Conservation (phyloP, 2,797 vertebrate genomes). For the Pipistrellus pipistrellus region DNA sequence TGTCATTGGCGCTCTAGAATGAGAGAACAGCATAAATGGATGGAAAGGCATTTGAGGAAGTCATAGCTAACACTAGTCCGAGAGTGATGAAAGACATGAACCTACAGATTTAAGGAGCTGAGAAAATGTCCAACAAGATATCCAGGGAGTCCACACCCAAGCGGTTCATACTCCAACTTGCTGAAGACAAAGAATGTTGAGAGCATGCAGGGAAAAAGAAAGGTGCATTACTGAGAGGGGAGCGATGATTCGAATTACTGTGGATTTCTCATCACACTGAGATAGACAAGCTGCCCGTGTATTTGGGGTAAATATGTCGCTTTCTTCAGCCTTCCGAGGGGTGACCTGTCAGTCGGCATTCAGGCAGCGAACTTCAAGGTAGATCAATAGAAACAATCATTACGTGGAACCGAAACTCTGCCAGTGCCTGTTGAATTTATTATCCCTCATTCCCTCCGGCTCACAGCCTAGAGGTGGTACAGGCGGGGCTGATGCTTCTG, state of each 20-base stretch:
- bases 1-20: background rate
- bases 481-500: no score
- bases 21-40: background rate
- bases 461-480: no score
- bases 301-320: no score
- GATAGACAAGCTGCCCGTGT: no score
- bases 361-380: no score
- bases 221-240: fast-evolving
- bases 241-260: background rate
- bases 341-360: no score
- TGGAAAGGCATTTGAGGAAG: background rate
- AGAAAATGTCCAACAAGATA: background rate
- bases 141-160: background rate
- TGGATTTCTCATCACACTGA: background rate
- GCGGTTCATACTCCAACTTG: background rate
- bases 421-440: no score
- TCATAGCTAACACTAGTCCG: background rate
- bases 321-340: no score
- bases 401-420: no score
- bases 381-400: no score
- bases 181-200: background rate
- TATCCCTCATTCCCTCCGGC: no score
- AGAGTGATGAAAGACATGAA: background rate
- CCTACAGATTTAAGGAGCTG: background rate
- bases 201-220: background rate